Conservation (phyloP, 2,113 vertebrate species). For the Spizaetus ornatus region DNA sequence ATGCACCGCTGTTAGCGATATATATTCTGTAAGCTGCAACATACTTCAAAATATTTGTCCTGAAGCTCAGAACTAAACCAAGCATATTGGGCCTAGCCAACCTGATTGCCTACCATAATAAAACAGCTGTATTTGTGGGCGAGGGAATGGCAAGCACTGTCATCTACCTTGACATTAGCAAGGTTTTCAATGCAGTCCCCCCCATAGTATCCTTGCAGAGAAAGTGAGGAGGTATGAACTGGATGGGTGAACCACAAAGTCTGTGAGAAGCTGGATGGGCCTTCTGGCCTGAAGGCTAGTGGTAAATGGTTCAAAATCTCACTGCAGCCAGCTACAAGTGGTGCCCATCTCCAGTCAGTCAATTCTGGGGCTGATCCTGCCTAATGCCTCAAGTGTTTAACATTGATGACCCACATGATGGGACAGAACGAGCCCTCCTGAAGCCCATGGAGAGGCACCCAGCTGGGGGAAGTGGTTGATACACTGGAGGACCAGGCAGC, state of each 20-base stretch:
- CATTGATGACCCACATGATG: accelerated
- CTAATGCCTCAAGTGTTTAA: background rate
- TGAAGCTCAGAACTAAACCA: background rate
- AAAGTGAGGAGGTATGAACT: background rate
- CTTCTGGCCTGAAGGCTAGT: background rate
- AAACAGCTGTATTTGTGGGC: background rate
- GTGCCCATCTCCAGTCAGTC: background rate
- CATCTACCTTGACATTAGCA: background rate
- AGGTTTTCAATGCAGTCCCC: background rate
- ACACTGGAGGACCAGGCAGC: background rate
- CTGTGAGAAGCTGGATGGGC: background rate
- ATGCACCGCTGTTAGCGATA: background rate
- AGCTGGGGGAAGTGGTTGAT: background rate
- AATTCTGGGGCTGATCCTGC: background rate
- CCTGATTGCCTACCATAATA: background rate
- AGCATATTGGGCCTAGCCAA: background rate
- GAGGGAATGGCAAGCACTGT: background rate
- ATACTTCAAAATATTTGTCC: background rate
- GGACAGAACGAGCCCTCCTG: background rate
- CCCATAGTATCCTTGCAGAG: background rate
- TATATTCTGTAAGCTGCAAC: background rate
- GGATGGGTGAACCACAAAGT: background rate
- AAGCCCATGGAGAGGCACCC: background rate
- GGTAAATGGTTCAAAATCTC: background rate
- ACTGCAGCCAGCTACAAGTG: background rate